Conservation (phyloP, 2,797 vertebrate genomes). For the Xerus rutilus region DNA sequence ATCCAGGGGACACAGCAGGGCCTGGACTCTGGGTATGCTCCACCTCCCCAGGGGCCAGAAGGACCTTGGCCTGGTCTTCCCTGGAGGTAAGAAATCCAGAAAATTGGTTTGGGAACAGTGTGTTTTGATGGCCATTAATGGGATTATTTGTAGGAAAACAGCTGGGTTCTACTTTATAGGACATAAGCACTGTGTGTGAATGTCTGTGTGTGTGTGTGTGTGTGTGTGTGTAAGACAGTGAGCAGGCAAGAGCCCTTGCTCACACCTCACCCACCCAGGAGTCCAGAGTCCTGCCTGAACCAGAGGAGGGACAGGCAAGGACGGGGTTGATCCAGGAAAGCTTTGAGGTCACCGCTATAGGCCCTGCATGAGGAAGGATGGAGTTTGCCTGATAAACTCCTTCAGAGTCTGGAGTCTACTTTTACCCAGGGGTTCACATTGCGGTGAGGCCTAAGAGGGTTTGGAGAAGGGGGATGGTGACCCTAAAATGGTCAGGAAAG, state of each 20-base stretch:
- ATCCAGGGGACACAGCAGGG: no score
- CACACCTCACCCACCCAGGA: background rate
- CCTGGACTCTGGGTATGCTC: background rate
- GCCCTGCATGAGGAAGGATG: background rate
- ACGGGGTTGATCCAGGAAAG: background rate
- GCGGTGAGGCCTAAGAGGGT: background rate
- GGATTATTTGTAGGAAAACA: background rate
- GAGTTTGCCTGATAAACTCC: no score
- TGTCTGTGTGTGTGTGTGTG: background rate
- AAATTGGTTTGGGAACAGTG: background rate
- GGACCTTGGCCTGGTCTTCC: background rate
- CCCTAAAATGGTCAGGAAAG: background rate
- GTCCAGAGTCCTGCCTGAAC: background rate
- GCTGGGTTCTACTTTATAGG: background rate
- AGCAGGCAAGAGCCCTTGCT: background rate
- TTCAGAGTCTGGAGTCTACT: background rate
- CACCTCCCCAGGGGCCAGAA: background rate
- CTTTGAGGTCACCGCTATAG: background rate
- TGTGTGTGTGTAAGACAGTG: no score
- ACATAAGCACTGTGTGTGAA: background rate
- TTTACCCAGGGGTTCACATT: fast-evolving
- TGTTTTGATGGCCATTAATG: background rate
- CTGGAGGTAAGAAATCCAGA: background rate
- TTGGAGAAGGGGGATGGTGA: background rate
- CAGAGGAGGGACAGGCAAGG: background rate